Conservation (phyloP, 2,888 invertebrate genomes). For the Creontiades dilutus region DNA sequence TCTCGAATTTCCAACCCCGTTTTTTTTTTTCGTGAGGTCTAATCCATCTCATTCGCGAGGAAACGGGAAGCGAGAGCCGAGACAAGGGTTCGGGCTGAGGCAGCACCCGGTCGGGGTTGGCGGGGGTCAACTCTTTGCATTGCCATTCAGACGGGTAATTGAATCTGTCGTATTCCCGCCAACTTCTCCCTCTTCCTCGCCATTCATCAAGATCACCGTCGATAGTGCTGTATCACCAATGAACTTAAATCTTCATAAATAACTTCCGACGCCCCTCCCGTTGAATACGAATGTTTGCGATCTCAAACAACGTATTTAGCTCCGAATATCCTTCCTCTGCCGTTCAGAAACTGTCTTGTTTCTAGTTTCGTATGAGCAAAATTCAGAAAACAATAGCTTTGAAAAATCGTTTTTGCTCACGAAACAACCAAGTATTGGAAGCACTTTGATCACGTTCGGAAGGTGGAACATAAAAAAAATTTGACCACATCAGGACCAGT, state of each 20-base stretch:
- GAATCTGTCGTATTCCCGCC: constrained; percentile 55
- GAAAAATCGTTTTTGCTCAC: not conserved
- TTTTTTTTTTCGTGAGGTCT: not conserved
- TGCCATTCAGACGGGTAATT: constrained; percentile 51
- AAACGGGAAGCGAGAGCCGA: not conserved
- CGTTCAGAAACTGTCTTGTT: no score
- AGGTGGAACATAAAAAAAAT: no score
- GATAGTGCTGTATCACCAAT: constrained; percentile 33
- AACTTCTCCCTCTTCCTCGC: not conserved
- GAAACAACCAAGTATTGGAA: no score
- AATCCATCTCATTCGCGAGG: constrained; percentile 21
- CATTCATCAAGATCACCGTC: constrained; percentile 64
- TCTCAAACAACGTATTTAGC: not conserved
- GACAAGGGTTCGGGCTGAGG: not conserved
- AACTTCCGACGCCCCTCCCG: not conserved
- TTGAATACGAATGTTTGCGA: constrained; percentile 7
- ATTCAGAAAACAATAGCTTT: not conserved
- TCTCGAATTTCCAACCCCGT: not conserved
- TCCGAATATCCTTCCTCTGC: not conserved
- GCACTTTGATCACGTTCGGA: no score
- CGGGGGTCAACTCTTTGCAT: constrained; percentile 56
- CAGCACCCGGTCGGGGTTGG: not conserved
- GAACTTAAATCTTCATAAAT: constrained; percentile 51
- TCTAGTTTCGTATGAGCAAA: not conserved
- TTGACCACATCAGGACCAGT: no score